Evolutionary conservation across 2,888 invertebrate genomes (phyloP), one percentile per base, ranked within the genome.

Genomic region (Balanococcus diminutus): DNA sequence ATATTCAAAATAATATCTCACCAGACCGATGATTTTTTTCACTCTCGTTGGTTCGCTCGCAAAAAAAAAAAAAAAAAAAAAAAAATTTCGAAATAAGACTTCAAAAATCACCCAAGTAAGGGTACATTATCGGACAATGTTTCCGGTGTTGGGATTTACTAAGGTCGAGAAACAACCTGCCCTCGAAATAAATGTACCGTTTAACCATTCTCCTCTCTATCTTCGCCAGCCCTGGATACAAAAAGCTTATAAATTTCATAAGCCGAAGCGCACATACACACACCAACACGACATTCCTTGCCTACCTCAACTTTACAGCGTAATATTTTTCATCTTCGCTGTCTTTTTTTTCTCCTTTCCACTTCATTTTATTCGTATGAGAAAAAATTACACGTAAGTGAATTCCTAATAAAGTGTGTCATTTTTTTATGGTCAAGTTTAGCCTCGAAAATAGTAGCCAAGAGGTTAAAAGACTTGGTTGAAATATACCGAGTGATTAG

Each of bases 111-210:
- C 61, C 28, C 61, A 11, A 67, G 61, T 28, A 67, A 25, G 61
- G 22, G 25, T 67, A 67, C 61, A 67, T 67, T 67, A 67, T 67
- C 61, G 61, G 61, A 67, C 61, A 67, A 67, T 28, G 11, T 28
- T 67, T 67, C 61, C 61, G 61, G 61, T 67, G 61, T 67, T 67
- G n/a, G 28, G 61, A 67, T 28, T 67, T 67, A 67, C 11, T 67
- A 51, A 51, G 61, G 61, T 25, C 61, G 25, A 67, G 28, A 14
- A 67, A 67, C 61, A 14, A 25, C 9, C 25, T 14, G 22, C 61
- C 61, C 28, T 28, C 28, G 14, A 25, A 28, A 28, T 67, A 67
- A 67, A 67, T 67, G 61, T 67, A 67, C 61, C 61, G 61, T 67
- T 67, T 67, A 28, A 28, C 25, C 28, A 67, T 67, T 67, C 16